Evolutionary conservation across 2,888 invertebrate genomes (phyloP).

Genomic region (Vannuccia rotundouncinata): DNA sequence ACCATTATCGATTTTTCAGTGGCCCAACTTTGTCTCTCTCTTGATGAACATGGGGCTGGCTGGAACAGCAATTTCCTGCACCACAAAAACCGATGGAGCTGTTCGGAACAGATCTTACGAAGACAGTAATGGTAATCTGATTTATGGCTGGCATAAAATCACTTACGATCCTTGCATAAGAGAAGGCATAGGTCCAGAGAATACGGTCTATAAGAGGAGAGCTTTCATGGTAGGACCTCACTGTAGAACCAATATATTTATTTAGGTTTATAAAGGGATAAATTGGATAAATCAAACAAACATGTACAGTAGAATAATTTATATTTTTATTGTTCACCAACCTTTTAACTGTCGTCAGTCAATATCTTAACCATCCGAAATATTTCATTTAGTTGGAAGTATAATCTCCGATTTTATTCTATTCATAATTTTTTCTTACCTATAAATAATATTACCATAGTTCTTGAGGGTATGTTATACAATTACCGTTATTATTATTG

Average conservation of each 20-base stretch:
- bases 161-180: background rate
- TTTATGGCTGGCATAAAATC: background rate
- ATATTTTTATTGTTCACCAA: too few species aligned
- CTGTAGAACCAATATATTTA: too few species aligned
- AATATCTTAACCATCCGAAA: too few species aligned
- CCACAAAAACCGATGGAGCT: background rate
- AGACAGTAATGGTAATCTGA: background rate
- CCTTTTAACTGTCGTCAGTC: too few species aligned
- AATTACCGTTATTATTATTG: background rate
- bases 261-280: too few species aligned
- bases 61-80: background rate
- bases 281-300: too few species aligned
- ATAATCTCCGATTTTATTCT: too few species aligned
- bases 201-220: background rate
- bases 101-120: background rate
- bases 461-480: background rate
- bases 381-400: too few species aligned
- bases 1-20: too few species aligned
- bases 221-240: background rate
- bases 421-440: too few species aligned
- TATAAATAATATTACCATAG: too few species aligned
- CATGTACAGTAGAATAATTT: too few species aligned
- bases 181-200: background rate
- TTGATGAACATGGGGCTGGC: background rate
- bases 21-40: background rate